Evolutionary conservation across 2,888 invertebrate species (phyloP).

Genomic region (Aplocera efformata): DNA sequence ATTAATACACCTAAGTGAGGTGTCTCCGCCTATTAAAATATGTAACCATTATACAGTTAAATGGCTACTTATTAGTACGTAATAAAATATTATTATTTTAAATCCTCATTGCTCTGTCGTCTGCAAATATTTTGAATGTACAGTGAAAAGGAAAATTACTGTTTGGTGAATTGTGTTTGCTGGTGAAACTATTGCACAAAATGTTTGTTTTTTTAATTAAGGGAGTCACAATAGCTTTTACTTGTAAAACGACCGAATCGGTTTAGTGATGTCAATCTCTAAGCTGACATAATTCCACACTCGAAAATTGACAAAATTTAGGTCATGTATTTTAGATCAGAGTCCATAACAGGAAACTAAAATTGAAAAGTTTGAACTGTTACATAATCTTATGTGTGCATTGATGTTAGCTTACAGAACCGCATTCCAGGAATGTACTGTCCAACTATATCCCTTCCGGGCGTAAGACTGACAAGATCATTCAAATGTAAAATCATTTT

Average conservation of each 20-base stretch:
- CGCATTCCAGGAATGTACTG: constrained; percentile 30
- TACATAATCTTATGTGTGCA: no score
- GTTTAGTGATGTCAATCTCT: constrained; percentile 11
- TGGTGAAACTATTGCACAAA: constrained; percentile 29
- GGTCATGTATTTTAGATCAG: no score
- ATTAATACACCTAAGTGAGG: constrained; percentile 77
- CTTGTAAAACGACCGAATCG: constrained; percentile 37
- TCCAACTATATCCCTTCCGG: constrained; percentile 45
- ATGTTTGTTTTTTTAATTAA: constrained; percentile 22
- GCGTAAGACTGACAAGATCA: constrained; percentile 67
- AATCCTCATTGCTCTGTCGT: constrained; percentile 41
- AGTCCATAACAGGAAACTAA: no score
- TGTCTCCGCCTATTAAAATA: constrained; percentile 78
- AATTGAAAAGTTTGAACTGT: no score
- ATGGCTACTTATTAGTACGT: constrained; percentile 77
- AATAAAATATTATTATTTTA: constrained; percentile 64
- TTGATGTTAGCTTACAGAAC: no score
- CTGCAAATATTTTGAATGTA: constrained; percentile 41
- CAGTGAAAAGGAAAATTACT: constrained; percentile 36
- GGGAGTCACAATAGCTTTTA: constrained; percentile 31
- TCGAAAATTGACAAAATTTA: no score
- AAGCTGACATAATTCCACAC: no score
- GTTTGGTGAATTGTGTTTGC: constrained; percentile 20
- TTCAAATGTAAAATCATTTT: constrained; percentile 20
- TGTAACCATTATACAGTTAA: constrained; percentile 73